Evolutionary conservation across 1,140 invertebrate species (phyloP).

Genomic region (Drosophila paulistorum): DNA sequence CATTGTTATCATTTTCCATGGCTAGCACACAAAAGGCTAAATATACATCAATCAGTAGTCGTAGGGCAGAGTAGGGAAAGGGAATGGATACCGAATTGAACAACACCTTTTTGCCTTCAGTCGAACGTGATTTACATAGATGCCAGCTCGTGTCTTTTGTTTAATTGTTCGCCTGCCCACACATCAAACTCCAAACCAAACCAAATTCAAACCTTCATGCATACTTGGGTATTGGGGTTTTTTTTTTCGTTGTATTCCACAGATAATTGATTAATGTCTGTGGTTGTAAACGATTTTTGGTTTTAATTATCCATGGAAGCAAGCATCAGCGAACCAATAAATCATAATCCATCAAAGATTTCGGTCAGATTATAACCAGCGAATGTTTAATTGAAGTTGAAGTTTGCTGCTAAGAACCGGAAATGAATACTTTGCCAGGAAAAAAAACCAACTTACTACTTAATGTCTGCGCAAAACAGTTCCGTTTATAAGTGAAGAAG

Average conservation of each 20-base stretch:
- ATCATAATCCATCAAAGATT: conserved; percentile 82
- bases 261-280: conserved; percentile 77
- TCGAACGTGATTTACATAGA: conserved; percentile 73
- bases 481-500: conserved; percentile 31
- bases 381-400: conserved; percentile 64
- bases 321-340: conserved; percentile 68
- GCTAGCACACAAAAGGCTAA: conserved; percentile 54
- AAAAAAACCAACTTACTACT: conserved; percentile 36
- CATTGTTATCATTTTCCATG: conserved; percentile 60
- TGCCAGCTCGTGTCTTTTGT: conserved; percentile 76
- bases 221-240: conserved; percentile 35
- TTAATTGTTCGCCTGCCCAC: conserved; percentile 77
- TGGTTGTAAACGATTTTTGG: conserved; percentile 58
- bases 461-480: conserved; percentile 59
- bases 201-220: conserved; percentile 26
- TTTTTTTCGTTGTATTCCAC: conserved; percentile 38
- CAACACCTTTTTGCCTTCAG: conserved; percentile 58
- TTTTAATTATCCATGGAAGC: conserved; percentile 76
- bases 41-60: conserved; percentile 66
- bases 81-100: conserved; percentile 16
- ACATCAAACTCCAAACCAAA: conserved; percentile 44
- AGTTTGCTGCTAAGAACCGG: conserved; percentile 38
- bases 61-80: conserved; percentile 2
- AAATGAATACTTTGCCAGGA: conserved; percentile 68
- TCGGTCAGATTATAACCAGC: conserved; percentile 52